A percentile compares a stretch with the other conserved stretches of the same genome.
phyloP scores from a whole-genome alignment of 2,113 vertebrate genomes.

The Ictalurus furcatus region DNA sequence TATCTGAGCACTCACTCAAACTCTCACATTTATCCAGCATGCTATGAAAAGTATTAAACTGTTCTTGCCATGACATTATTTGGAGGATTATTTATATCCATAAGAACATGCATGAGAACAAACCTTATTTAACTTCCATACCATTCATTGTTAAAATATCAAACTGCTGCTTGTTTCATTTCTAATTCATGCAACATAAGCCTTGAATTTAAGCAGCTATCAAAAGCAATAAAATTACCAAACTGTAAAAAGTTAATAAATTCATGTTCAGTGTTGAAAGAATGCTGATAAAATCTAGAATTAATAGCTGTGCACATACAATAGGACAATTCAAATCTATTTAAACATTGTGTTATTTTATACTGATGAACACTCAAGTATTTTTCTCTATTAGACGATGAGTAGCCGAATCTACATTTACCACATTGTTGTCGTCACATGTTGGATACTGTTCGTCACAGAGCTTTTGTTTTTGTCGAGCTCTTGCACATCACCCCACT shows the following conservation, averaged over 20 bases:
- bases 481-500: background rate
- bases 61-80: slow-evolving; percentile 70
- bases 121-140: slow-evolving; percentile 61
- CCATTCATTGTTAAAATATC: slow-evolving; percentile 57
- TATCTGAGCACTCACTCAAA: slow-evolving; percentile 65
- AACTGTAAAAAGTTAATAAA: slow-evolving; percentile 7
- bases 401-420: background rate
- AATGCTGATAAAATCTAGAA: background rate
- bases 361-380: background rate
- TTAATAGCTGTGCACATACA: background rate
- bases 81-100: background rate
- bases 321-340: background rate
- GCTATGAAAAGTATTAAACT: slow-evolving; percentile 84
- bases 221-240: background rate
- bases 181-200: slow-evolving; percentile 73
- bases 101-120: slow-evolving; percentile 65
- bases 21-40: slow-evolving; percentile 83
- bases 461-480: background rate
- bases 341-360: background rate
- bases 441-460: background rate
- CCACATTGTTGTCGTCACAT: background rate
- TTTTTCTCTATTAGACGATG: background rate
- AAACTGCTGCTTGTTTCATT: slow-evolving; percentile 42
- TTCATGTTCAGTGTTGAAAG: background rate
- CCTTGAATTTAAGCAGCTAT: background rate